These are phyloP conservation scores for Heliconius hermathena DNA, from an alignment of 1,140 invertebrate genomes.

Conservation along the genomic window DNA sequence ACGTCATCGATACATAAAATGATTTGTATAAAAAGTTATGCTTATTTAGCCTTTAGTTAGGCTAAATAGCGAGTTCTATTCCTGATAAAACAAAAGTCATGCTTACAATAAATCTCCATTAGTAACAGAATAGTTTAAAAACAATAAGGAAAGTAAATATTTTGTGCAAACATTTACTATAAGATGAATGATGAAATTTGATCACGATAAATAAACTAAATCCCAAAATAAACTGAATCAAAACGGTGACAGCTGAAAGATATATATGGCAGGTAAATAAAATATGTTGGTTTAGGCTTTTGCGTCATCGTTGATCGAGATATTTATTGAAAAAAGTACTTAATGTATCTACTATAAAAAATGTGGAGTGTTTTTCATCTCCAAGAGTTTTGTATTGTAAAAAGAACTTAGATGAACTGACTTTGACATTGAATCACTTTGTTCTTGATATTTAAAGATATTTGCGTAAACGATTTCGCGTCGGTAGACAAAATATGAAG, in stretches of 20 bases:
- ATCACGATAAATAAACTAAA: conserved; percentile 21
- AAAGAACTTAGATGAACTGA: no score
- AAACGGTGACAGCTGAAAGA: conserved; percentile 19
- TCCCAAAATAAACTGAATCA: conserved; percentile 14
- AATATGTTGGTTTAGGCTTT: not conserved
- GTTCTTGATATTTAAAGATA: no score
- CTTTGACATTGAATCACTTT: no score
- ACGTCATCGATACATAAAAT: no score
- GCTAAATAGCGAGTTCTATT: not conserved
- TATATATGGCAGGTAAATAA: conserved; percentile 9
- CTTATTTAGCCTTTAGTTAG: no score
- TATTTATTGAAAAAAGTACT: not conserved
- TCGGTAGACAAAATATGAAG: no score
- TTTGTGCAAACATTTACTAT: not conserved
- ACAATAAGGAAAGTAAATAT: conserved; percentile 1
- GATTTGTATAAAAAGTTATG: no score
- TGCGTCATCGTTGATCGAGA: not conserved
- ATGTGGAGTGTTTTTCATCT: no score
- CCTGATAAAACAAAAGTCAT: not conserved
- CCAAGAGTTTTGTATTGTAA: no score
- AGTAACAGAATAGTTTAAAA: not conserved
- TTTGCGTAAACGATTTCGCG: no score
- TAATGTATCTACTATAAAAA: no score
- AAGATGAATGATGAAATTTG: conserved; percentile 4
- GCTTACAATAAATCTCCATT: not conserved